Base-by-base conservation (phyloP, 2,888 invertebrate genomes). In the Ornithoptera priamus region DNA sequence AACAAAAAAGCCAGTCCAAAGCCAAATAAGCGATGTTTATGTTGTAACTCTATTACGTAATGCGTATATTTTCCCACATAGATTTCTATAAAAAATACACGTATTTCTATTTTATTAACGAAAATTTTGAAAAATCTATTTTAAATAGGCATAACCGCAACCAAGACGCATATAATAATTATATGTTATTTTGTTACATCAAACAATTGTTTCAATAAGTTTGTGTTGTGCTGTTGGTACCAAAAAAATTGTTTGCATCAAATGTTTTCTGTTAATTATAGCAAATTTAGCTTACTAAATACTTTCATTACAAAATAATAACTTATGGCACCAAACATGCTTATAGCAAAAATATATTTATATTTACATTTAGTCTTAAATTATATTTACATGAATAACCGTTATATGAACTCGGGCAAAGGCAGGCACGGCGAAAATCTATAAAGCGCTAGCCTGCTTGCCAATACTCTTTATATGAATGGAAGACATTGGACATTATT, bases 21-120 rank as follows among this genome's bases (percentile, higher is more conserved):
- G 90, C 87, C 85, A 84, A 85, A 84, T 77, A 88, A 87, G 88
- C 89, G 67, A 60, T 70, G 67, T 85, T 86, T 86, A 84, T 67
- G 61, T 65, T 83, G 84, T 88, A 88, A 87, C 83, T 88, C 89
- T 91, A 91, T 83, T 85, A 84, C 84, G 88, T 92, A 92, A 92
- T 87, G 92, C 92, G 92, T 89, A 92, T 92, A 86, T 87, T 92
- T 92, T 92, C 92, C 92, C 92, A 91, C 90, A 89, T 85, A 89
- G 82, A 84, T 89, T 88, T 87, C 89, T 83, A 81, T 89, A 90
- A 84, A 87, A 84, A 82, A 76, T 63, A 66, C 42, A 81, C 80
- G 22, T 46, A 79, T 71, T 66, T 70, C 72, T 75, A 75, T 70
- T 64, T 67, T 63, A 71, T 72, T 71, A 68, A 69, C 72, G 69